phyloP scores from a whole-genome alignment of 2,797 vertebrate genomes.

The Gymnothorax reevesii region DNA sequence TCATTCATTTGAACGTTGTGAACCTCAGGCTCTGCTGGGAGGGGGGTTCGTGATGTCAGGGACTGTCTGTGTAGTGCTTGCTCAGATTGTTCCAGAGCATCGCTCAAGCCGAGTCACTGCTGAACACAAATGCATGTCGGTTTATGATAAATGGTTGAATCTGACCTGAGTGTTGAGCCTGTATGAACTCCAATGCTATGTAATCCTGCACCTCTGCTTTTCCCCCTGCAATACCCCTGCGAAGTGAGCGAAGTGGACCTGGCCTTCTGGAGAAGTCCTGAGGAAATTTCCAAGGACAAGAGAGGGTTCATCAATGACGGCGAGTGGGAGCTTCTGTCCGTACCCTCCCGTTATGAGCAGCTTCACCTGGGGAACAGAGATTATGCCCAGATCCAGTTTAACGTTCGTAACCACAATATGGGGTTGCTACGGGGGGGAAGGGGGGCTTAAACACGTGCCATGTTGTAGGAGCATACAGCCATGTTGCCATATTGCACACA shows the following conservation, averaged over 20 bases:
- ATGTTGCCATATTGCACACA: neutral
- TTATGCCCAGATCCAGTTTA: constrained; percentile 84
- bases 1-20: too few species aligned
- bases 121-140: too few species aligned
- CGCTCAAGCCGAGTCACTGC: too few species aligned
- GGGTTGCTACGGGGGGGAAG: neutral
- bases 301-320: constrained; percentile 78
- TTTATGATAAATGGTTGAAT: too few species aligned
- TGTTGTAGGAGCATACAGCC: neutral
- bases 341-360: constrained; percentile 74
- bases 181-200: neutral
- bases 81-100: too few species aligned
- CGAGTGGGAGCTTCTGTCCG: constrained; percentile 84
- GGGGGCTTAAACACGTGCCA: neutral
- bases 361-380: constrained; percentile 65
- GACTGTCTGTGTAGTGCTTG: too few species aligned
- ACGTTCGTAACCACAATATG: constrained; percentile 63
- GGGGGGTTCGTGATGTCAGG: too few species aligned
- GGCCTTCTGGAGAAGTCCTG: constrained; percentile 75
- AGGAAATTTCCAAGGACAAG: constrained; percentile 73
- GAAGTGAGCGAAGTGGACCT: constrained; percentile 83
- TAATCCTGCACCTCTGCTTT: neutral
- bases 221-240: neutral
- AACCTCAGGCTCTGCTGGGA: too few species aligned
- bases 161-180: too few species aligned